Conservation (phyloP, 2,888 invertebrate species). For the Lepidonotus clava region DNA sequence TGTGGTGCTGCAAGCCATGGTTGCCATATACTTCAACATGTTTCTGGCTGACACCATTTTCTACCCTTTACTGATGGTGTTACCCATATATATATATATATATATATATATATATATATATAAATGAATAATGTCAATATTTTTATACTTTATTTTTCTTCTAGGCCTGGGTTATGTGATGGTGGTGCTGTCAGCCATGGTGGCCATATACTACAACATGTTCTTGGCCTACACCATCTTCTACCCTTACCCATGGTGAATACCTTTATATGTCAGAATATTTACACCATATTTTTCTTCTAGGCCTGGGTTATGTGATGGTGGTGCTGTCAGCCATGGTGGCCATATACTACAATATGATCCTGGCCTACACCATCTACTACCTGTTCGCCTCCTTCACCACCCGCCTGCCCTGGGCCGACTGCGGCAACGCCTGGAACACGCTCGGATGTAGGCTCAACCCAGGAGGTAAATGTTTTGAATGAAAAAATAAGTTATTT, state of each 20-base stretch:
- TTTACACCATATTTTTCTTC: neutral
- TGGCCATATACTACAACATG: slow-evolving; percentile 62
- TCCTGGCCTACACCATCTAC: slow-evolving; percentile 59
- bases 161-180: slow-evolving; percentile 62
- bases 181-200: slow-evolving; percentile 55
- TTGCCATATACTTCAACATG: too few relatives aligned
- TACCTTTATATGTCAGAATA: too few relatives aligned
- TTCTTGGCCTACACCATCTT: slow-evolving; percentile 59
- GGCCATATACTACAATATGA: slow-evolving; percentile 62
- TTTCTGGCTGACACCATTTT: slow-evolving; percentile 60
- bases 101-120: too few relatives aligned
- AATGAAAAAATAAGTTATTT: neutral
- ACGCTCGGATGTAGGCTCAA: slow-evolving; percentile 37
- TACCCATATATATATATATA: too few relatives aligned
- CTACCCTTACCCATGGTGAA: too few relatives aligned
- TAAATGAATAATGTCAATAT: too few relatives aligned
- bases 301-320: slow-evolving; percentile 63
- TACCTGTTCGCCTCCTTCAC: slow-evolving; percentile 63
- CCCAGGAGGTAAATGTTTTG: neutral
- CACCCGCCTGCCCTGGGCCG: slow-evolving; percentile 59
- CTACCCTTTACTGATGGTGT: too few relatives aligned
- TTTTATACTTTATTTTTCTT: too few relatives aligned
- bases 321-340: slow-evolving; percentile 54
- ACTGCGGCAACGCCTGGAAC: slow-evolving; percentile 60
- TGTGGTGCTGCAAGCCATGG: too few relatives aligned